These are phyloP conservation scores for Cephalopholis sonnerati DNA, from an alignment of 2,113 vertebrate species.

Conservation along the genomic window DNA sequence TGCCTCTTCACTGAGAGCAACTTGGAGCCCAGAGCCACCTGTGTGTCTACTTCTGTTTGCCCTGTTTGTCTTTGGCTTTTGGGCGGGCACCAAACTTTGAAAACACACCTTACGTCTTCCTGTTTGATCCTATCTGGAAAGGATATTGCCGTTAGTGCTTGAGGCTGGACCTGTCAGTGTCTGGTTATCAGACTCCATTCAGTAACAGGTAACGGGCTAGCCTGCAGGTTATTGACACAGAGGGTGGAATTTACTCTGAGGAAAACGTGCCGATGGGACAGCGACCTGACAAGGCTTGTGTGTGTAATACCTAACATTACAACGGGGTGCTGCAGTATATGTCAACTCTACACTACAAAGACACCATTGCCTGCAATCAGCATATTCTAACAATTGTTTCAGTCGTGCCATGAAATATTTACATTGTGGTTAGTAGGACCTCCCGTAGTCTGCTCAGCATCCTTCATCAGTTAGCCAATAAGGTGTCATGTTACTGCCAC, in stretches of 20 bases:
- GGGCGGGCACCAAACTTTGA: neutral
- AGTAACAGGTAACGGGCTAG: neutral
- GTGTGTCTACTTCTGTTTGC: neutral
- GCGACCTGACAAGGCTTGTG: constrained; percentile 62
- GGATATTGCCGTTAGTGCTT: neutral
- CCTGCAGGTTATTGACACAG: constrained; percentile 13
- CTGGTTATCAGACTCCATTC: constrained; percentile 13
- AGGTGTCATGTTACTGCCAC: constrained; percentile 57
- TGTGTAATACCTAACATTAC: constrained; percentile 15
- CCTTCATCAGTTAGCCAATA: constrained; percentile 46
- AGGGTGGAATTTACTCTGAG: constrained; percentile 25
- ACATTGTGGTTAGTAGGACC: constrained; percentile 46
- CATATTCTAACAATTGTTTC: constrained; percentile 52
- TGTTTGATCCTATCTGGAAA: neutral
- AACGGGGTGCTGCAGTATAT: constrained; percentile 24
- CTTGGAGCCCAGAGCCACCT: neutral
- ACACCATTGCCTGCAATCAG: constrained; percentile 27
- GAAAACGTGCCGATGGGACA: constrained; percentile 16
- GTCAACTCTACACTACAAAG: neutral
- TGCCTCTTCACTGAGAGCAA: neutral
- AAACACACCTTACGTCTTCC: neutral
- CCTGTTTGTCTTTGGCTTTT: neutral
- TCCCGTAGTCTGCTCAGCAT: constrained; percentile 40
- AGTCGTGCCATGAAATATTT: constrained; percentile 74
- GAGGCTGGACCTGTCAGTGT: neutral